Base-by-base conservation (phyloP, 2,888 invertebrate species). In the Lydus trimaculatus region DNA sequence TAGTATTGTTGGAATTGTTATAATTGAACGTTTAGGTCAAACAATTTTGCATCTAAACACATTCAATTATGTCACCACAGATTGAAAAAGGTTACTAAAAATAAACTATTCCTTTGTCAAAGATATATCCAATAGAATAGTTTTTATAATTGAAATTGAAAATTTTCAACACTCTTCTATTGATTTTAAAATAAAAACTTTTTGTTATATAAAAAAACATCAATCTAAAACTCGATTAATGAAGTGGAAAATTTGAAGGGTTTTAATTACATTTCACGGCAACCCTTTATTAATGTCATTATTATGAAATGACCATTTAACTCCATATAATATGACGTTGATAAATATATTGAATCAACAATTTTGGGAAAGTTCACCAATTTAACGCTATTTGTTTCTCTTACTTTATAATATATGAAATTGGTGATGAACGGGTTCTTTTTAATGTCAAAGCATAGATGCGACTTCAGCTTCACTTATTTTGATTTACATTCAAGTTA, bases 21-120 rank as follows among this genome's bases (percentile, higher is more conserved):
- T 25, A 52, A 52, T 25, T 52, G 13, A 23, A 15, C 25, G 13
- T 52, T n/a, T 25, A 52, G 52, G 52, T 52, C 52, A 52, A 52
- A 52, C 25, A 25, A 25, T 52, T n/a, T 52, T 52, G 52, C 52
- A 52, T 52, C 52, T 52, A 52, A 52, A 52, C 13, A 52, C 23
- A 13, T 11, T 52, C 20, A 48, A n/a, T 48, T 23, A 48, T 20
- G 48, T 48, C 48, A 48, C n/a, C 20, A 48, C n/a, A 43, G 20
- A 48, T 20, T 48, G 20, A 20, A 48, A 48, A 28, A 23, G 25
- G 2, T 25, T 52, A 25, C 25, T 52, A 52, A 52, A 52, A 52
- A 52, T 52, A 52, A 52, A 52, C 13, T 1, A 17, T 17, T 25
- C 52, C 11, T 48, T 48, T 48, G 43, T 43, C n/a, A 5, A 17